Conservation (phyloP, 2,113 vertebrate species). For the Charina bottae region DNA sequence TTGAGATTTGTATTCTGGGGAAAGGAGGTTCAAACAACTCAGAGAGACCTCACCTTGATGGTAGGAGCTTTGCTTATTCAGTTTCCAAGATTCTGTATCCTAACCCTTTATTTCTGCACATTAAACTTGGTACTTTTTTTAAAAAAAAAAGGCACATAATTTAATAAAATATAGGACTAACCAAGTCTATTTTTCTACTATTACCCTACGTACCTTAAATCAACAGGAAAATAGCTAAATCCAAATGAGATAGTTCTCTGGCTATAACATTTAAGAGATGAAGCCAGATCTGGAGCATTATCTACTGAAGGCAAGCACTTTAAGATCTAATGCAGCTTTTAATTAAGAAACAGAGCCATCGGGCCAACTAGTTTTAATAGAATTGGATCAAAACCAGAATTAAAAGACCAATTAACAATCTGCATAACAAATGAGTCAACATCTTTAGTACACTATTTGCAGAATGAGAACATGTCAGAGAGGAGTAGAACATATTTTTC, state of each 20-base stretch:
- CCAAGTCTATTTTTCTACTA: not conserved
- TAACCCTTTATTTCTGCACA: not conserved
- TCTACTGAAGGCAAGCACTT: not conserved
- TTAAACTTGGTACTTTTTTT: not conserved
- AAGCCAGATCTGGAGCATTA: not conserved
- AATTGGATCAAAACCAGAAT: slow-evolving; percentile 20
- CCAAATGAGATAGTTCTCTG: slow-evolving; percentile 6
- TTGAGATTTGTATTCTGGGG: not conserved
- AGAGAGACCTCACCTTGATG: not conserved
- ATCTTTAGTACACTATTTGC: not conserved
- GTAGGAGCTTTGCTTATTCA: not conserved
- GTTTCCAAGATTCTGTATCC: not conserved
- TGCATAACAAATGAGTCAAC: not conserved
- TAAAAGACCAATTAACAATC: slow-evolving; percentile 23
- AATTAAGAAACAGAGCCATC: not conserved
- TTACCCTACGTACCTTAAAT: not conserved
- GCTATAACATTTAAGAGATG: not conserved
- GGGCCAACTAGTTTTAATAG: slow-evolving; percentile 19
- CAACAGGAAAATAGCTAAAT: slow-evolving; percentile 1
- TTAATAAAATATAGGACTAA: not conserved
- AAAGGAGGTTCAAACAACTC: not conserved
- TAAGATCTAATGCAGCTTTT: slow-evolving; percentile 24
- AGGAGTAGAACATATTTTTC: slow-evolving; percentile 7
- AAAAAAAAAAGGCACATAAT: not conserved
- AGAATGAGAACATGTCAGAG: slow-evolving; percentile 12